Percentiles rank a stretch among this genome's conserved stretches.
Conservation (phyloP, 2,113 vertebrate species). For the Hemiprocne comata region DNA sequence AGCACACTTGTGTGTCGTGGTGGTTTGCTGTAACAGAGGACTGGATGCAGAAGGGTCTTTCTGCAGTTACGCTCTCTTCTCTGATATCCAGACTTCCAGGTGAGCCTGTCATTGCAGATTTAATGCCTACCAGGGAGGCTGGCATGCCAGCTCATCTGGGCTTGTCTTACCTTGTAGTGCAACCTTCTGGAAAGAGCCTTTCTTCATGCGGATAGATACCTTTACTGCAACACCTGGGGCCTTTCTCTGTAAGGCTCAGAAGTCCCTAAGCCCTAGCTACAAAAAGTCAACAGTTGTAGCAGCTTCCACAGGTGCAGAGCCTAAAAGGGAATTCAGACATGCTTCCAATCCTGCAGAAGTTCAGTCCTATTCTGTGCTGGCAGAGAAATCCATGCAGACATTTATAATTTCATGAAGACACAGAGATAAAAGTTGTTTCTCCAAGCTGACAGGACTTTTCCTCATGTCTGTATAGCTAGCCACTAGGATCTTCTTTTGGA, state of each 20-base stretch:
- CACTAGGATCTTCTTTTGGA: neutral
- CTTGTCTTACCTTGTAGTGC: neutral
- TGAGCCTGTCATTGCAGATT: neutral
- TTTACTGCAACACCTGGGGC: neutral
- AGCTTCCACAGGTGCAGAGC: neutral
- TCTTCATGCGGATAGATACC: neutral
- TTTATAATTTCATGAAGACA: neutral
- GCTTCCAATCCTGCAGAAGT: neutral
- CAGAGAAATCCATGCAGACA: neutral
- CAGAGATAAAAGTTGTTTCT: neutral
- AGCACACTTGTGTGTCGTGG: neutral
- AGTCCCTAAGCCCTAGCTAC: neutral
- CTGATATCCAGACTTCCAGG: neutral
- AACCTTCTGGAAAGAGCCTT: neutral
- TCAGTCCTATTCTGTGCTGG: neutral
- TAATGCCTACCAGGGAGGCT: neutral
- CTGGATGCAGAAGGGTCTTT: constrained; percentile 1
- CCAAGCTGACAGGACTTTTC: neutral
- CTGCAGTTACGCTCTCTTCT: neutral
- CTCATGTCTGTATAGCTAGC: neutral
- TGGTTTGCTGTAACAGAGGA: neutral
- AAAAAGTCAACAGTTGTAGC: neutral
- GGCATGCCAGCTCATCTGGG: neutral
- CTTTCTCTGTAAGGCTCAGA: neutral
- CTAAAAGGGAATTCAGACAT: neutral